phyloP scores from a whole-genome alignment of 2,888 invertebrate species.

The Epistrophe grossulariae region DNA sequence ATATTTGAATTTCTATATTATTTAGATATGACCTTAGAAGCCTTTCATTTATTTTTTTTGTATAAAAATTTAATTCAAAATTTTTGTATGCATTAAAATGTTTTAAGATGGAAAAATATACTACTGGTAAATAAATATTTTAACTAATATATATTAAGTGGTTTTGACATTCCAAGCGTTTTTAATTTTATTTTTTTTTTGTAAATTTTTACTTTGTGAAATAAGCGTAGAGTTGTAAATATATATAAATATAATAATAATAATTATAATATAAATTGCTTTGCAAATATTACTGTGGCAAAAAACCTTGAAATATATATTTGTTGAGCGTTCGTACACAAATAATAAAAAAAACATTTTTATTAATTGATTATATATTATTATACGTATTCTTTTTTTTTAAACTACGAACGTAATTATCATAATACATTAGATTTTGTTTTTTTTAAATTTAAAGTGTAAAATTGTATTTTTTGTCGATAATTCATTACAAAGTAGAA shows the following conservation, averaged over 20 bases:
- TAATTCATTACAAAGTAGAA: constrained; percentile 62
- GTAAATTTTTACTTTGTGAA: constrained; percentile 69
- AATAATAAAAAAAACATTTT: constrained; percentile 37
- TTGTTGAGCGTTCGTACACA: constrained; percentile 68
- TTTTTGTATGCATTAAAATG: constrained; percentile 60
- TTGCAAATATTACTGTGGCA: constrained; percentile 69
- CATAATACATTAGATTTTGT: constrained; percentile 26
- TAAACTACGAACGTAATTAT: constrained; percentile 38
- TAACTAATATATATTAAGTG: constrained; percentile 72
- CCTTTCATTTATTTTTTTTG: constrained; percentile 40
- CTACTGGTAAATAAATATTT: constrained; percentile 66
- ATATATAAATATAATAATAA: constrained; percentile 50
- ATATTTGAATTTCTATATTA: constrained; percentile 45
- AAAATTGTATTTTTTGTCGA: constrained; percentile 42
- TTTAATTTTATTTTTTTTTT: constrained; percentile 32
- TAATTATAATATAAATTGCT: constrained; percentile 55
- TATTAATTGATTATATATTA: constrained; percentile 46
- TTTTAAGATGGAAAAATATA: constrained; percentile 50
- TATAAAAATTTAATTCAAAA: constrained; percentile 26
- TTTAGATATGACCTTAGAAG: constrained; percentile 34
- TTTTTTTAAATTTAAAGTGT: constrained; percentile 27
- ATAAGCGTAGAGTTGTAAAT: constrained; percentile 66
- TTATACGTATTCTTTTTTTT: constrained; percentile 55
- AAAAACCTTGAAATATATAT: constrained; percentile 71
- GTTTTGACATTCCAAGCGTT: constrained; percentile 74